These are phyloP conservation scores for Pelecanus crispus DNA, from an alignment of 2,113 vertebrate genomes.

Conservation along the genomic window DNA sequence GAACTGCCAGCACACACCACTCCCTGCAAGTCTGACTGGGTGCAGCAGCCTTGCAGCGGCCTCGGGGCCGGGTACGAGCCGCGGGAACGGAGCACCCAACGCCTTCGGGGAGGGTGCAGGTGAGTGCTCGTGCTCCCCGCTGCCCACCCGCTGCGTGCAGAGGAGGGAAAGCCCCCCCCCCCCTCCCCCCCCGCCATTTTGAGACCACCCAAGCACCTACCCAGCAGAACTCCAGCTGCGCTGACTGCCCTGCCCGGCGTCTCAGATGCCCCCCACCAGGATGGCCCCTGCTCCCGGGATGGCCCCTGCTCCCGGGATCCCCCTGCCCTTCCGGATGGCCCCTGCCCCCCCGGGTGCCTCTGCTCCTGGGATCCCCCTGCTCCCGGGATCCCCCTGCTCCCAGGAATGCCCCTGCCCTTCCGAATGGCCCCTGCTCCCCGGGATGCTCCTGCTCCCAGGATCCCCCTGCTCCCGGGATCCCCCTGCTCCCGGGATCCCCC, in stretches of 20 bases:
- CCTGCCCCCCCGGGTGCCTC: too few species aligned
- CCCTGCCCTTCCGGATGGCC: not conserved
- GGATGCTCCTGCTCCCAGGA: too few species aligned
- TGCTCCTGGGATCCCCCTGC: too few species aligned
- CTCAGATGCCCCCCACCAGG: not conserved
- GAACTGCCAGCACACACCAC: fast-evolving
- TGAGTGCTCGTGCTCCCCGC: not conserved
- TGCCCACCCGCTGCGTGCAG: not conserved
- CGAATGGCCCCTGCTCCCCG: not conserved
- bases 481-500: too few species aligned
- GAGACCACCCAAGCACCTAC: not conserved
- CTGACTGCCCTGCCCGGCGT: fast-evolving
- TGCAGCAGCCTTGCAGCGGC: not conserved
- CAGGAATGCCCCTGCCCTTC: fast-evolving
- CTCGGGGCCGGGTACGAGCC: fast-evolving
- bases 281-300: not conserved
- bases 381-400: too few species aligned
- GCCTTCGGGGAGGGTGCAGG: not conserved
- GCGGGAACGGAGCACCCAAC: fast-evolving
- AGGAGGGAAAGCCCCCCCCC: not conserved
- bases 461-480: too few species aligned
- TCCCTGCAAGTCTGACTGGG: fast-evolving
- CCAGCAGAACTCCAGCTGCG: not conserved
- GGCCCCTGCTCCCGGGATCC: fast-evolving
- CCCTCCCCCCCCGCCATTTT: fast-evolving